Conservation (phyloP, 2,113 vertebrate species). For the Larimichthys crocea region DNA sequence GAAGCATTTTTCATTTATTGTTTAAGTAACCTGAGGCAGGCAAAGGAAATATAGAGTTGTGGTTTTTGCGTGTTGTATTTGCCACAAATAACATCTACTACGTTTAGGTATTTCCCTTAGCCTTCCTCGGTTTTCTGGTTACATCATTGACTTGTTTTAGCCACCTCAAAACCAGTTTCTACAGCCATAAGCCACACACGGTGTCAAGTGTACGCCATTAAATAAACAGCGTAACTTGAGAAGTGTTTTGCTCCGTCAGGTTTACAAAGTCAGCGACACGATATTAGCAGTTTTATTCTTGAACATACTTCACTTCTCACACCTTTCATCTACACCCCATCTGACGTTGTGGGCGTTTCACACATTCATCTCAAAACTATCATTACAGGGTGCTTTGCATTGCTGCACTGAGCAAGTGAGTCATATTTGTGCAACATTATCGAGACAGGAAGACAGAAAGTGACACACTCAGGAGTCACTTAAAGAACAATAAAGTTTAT, state of each 20-base stretch:
- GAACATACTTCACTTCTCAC: constrained; percentile 6
- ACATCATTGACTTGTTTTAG: constrained; percentile 11
- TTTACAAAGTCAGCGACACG: neutral
- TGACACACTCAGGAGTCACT: constrained; percentile 33
- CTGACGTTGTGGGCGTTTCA: constrained; percentile 12
- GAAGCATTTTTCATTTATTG: constrained; percentile 24
- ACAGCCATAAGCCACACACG: constrained; percentile 24
- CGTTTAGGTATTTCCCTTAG: constrained; percentile 38
- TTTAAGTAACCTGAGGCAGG: constrained; percentile 30
- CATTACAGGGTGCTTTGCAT: constrained; percentile 45
- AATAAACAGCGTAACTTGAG: constrained; percentile 52
- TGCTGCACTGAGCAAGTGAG: constrained; percentile 46
- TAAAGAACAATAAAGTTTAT: constrained; percentile 18
- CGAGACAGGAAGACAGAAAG: constrained; percentile 72
- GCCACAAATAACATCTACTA: constrained; percentile 33
- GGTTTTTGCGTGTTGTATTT: constrained; percentile 27
- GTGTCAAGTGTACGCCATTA: constrained; percentile 18
- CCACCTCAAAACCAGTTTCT: constrained; percentile 33
- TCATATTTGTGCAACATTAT: constrained; percentile 47
- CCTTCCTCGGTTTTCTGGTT: neutral
- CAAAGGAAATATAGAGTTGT: constrained; percentile 6
- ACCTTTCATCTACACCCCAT: neutral
- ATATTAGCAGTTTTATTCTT: constrained; percentile 27
- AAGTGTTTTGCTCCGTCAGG: neutral
- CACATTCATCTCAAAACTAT: constrained; percentile 42